Evolutionary conservation across 2,113 vertebrate genomes (phyloP).

Genomic region (Oncorhynchus kisutch): DNA sequence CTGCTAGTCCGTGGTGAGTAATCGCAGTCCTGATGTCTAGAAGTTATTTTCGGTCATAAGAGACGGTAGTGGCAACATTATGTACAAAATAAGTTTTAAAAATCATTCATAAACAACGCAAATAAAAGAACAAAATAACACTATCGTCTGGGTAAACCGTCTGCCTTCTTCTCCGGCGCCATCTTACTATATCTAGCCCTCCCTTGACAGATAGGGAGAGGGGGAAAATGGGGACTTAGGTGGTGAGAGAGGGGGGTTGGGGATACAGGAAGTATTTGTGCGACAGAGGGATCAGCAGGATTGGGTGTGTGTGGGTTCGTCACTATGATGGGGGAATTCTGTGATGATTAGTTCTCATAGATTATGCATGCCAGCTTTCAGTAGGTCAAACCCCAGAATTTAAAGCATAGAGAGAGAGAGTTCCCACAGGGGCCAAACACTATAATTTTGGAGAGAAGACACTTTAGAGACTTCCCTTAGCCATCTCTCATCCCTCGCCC

Average conservation of each 20-base stretch:
- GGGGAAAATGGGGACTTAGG: neutral
- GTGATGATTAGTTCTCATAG: slow-evolving; percentile 62
- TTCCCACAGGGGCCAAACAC: slow-evolving; percentile 45
- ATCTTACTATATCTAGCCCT: neutral
- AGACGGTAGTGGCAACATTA: no score
- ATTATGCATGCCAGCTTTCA: slow-evolving; percentile 54
- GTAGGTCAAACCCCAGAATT: slow-evolving; percentile 59
- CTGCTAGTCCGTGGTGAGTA: no score
- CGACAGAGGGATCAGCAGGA: neutral
- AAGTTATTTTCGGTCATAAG: no score
- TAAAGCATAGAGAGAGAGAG: slow-evolving; percentile 37
- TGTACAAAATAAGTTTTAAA: no score
- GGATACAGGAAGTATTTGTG: neutral
- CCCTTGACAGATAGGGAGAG: neutral
- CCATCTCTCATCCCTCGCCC: no score
- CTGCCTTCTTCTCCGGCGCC: no score
- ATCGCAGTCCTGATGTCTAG: no score
- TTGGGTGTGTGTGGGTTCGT: neutral
- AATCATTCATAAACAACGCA: no score
- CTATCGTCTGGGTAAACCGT: no score
- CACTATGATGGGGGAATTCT: slow-evolving; percentile 26
- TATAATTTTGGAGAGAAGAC: slow-evolving; percentile 5
- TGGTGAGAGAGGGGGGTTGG: no score
- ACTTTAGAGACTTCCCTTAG: neutral
- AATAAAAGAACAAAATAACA: no score